These are phyloP conservation scores for Sitobion miscanthi DNA, from an alignment of 1,140 invertebrate genomes.

Conservation along the genomic window DNA sequence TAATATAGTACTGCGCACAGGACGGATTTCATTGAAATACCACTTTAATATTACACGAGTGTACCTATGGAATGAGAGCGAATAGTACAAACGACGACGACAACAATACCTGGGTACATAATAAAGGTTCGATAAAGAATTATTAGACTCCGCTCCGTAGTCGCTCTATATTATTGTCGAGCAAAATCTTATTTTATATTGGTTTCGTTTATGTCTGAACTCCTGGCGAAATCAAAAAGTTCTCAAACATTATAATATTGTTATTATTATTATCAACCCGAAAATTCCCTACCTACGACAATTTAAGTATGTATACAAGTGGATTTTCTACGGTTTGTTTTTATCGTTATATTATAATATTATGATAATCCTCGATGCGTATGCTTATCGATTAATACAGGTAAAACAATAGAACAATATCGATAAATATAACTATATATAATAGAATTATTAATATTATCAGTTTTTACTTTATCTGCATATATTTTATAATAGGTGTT, in stretches of 20 bases:
- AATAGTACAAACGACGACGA: background rate
- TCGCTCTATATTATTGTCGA: no score
- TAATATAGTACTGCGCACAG: background rate
- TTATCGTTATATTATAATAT: background rate
- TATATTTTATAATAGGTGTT: background rate
- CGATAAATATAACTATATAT: no score
- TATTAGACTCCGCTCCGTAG: background rate
- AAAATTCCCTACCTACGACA: background rate
- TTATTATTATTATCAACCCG: background rate
- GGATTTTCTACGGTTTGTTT: background rate
- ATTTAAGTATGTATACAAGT: background rate
- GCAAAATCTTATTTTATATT: no score
- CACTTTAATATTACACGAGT: background rate
- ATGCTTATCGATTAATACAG: no score
- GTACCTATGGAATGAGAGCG: background rate
- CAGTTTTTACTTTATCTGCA: background rate
- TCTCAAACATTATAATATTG: background rate
- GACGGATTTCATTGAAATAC: background rate
- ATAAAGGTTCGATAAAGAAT: background rate
- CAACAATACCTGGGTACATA: background rate
- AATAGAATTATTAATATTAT: background rate
- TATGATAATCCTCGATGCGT: background rate
- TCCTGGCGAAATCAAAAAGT: background rate
- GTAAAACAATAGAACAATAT: no score
- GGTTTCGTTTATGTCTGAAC: background rate